Evolutionary conservation across 1,140 invertebrate genomes (phyloP), one percentile per base, ranked within the genome.

Genomic region (Notospermus geniculatus): DNA sequence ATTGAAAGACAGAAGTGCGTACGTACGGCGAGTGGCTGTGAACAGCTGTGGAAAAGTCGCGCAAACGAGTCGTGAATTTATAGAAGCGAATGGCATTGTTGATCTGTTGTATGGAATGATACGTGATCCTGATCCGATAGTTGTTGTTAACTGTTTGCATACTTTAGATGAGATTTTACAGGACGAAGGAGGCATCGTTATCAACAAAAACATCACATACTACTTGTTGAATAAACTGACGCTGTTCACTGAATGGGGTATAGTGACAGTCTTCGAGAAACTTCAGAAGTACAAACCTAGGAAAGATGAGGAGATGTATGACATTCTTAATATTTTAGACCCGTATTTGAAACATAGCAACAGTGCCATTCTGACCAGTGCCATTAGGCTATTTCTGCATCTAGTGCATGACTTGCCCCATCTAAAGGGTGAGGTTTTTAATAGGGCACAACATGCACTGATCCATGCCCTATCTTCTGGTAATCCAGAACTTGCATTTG

Each of bases 291-390:
- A 75, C 62, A 56, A 29, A 39, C 70, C 70, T 4, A 64, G 57
- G 22, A 46, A 50, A 2, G 70, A 71, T 30, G 67, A 75, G 27
- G 73, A 75, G 60, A 59, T 63, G 2, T 69, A 72, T 62, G 67
- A 72, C 39, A 65, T 72, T 39, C 69, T 75, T 62, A 72, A 75
- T 59, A 56, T 70, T 28, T 29, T 70, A 11, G 73, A 75, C 50
- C 32, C 52, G 17, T 71, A 46, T 54, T 57, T 75, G 29, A 63
- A 66, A 32, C 59, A 70, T 23, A 64, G 62, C 22, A 69, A 62
- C 50, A 32, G 32, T 45, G 52, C 66, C 4, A 62, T 72, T 15
- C 54, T 65, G 2, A 43, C 58, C 9, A 39, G 41, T 27, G 54
- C 60, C 32, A 46, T 75, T 9, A 27, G 69, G 50, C 61, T 72